Conservation (phyloP, 2,888 invertebrate genomes). For the Drosophila neutralis region DNA sequence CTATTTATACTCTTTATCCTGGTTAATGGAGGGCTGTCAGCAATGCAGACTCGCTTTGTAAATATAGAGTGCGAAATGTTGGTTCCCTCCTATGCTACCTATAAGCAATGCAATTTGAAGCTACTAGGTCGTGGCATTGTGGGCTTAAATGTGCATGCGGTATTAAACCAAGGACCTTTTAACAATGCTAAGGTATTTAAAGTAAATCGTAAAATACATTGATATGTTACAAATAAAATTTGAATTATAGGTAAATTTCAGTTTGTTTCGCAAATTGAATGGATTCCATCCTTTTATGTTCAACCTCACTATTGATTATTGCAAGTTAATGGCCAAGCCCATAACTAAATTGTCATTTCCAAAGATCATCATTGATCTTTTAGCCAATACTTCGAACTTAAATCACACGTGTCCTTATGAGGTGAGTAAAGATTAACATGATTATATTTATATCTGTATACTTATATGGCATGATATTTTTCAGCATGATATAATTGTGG, state of each 20-base stretch:
- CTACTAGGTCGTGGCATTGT: slow-evolving; percentile 20
- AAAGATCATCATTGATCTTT: not conserved
- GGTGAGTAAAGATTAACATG: not conserved
- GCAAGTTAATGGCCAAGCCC: not conserved
- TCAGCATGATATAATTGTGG: slow-evolving; percentile 21
- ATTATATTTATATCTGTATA: not conserved
- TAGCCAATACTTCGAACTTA: slow-evolving; percentile 2
- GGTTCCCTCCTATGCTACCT: not conserved
- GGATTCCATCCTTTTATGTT: slow-evolving; percentile 7
- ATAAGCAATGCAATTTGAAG: slow-evolving; percentile 15
- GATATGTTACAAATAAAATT: not conserved
- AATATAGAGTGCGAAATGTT: slow-evolving; percentile 31
- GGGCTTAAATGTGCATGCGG: slow-evolving; percentile 9
- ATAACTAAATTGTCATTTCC: not conserved
- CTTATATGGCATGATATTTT: not conserved
- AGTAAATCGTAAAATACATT: not conserved
- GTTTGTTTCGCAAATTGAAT: slow-evolving; percentile 1
- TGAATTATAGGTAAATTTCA: slow-evolving; percentile 7
- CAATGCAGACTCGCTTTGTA: not conserved
- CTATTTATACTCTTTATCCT: not conserved
- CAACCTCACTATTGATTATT: slow-evolving; percentile 13
- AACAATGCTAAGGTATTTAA: slow-evolving; percentile 14
- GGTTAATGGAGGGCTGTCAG: not conserved
- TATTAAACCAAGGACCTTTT: slow-evolving; percentile 1
- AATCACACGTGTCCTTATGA: slow-evolving; percentile 31